Conservation (phyloP, 2,113 vertebrate species). For the Cettia cetti region DNA sequence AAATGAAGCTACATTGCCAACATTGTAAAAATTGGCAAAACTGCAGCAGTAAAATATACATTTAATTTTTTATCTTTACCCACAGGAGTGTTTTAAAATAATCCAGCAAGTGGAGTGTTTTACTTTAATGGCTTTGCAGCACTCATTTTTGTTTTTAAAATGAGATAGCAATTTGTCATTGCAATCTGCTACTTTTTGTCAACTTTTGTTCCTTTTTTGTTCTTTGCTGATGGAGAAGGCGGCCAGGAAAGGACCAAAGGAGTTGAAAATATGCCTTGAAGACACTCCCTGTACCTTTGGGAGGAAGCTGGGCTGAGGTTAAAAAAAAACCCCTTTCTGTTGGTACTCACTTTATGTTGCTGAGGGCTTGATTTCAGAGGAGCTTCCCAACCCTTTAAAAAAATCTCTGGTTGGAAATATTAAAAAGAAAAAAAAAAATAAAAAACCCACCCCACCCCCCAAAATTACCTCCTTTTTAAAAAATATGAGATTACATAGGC, state of each 20-base stretch:
- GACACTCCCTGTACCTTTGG: neutral
- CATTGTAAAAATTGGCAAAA: neutral
- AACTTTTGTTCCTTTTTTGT: neutral
- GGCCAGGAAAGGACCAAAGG: neutral
- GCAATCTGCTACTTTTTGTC: neutral
- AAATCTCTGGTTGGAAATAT: neutral
- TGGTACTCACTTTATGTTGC: neutral
- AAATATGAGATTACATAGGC: neutral
- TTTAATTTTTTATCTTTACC: neutral
- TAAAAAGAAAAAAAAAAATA: neutral
- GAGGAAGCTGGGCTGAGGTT: neutral
- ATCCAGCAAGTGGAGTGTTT: neutral
- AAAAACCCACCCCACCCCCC: too few relatives aligned
- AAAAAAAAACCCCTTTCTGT: neutral
- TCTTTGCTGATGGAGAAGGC: neutral
- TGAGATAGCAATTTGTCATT: neutral
- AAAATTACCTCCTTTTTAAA: neutral
- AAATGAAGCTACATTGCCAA: neutral
- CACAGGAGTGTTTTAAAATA: neutral
- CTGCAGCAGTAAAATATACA: neutral
- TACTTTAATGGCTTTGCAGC: neutral
- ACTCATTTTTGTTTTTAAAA: neutral
- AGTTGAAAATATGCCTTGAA: neutral
- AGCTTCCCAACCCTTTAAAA: neutral
- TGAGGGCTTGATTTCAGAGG: neutral